Evolutionary conservation across 2,113 vertebrate genomes (phyloP), one percentile per base, ranked within the genome.

Genomic region (Boleophthalmus pectinirostris): DNA sequence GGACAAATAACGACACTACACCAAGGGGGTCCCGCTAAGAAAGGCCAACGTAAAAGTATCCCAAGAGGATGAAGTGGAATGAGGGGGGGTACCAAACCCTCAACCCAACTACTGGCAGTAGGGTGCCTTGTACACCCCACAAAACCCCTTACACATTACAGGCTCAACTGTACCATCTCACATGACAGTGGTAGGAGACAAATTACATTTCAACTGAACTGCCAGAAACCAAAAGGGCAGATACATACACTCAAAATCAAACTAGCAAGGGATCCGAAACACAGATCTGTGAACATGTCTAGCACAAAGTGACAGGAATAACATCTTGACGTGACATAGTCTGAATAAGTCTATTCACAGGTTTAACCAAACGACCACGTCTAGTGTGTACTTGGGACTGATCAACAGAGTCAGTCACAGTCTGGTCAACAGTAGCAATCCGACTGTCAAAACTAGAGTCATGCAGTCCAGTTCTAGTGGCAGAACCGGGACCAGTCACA

Each of bases 51-150:
- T 25, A 14, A 3, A 14, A 58, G 23, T 14, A 58, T 58, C 56
- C 56, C 56, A 58, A 12, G 13, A 21, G 23, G 56, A 24, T 25
- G 56, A 25, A 24, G 23, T 53, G 56, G 12, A 12, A 24, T 12
- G 13, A 25, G 23, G 13, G 21, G n/a, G 23, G 20, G 12, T 1
- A 4, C 56, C 56, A 24, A 58, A 12, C 21, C 56, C 56, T 57
- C 56, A 57, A 24, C 2, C 56, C 56, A 57, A 4, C 56, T 24
- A 57, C 56, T 25, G 57, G 24, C 24, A 15, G 57, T 16, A 7
- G 57, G 57, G 24, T 60, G 13, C 57, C 57, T 60, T 60, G 21
- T 60, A 60, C 57, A 60, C 11, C 57, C 57, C 57, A 60, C 57
- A 25, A 57, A 57, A 23, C 1, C 54, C 54, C 9, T 3, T n/a